Percentiles rank a stretch among this genome's conserved stretches.
Conservation (phyloP, 2,113 vertebrate species). For the Mastomys natalensis region DNA sequence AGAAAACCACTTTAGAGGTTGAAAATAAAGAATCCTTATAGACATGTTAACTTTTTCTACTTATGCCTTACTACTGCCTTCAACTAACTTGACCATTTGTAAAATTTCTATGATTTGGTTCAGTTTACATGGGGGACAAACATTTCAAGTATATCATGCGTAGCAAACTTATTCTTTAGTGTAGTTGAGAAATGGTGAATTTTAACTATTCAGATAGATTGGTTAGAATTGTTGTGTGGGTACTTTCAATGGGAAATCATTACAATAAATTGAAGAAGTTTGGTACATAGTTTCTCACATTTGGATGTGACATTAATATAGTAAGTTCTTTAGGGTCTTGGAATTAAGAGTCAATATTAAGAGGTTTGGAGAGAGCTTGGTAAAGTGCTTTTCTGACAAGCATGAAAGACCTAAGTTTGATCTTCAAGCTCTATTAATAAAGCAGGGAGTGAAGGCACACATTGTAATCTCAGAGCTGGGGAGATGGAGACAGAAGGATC, state of each 20-base stretch:
- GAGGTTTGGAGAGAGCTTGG: neutral
- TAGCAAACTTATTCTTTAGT: neutral
- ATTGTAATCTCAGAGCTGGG: neutral
- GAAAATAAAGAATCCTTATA: slow-evolving; percentile 27
- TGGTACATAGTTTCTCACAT: slow-evolving; percentile 6
- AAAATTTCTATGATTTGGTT: neutral
- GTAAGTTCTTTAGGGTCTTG: neutral
- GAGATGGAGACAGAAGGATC: neutral
- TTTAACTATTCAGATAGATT: neutral
- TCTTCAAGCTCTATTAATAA: neutral
- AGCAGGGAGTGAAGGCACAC: neutral
- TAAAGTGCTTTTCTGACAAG: neutral
- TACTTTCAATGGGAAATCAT: neutral
- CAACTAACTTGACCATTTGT: neutral
- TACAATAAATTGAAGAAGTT: neutral
- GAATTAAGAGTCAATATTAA: slow-evolving; percentile 7
- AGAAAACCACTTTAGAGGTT: neutral
- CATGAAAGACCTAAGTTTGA: neutral
- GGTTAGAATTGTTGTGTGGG: slow-evolving; percentile 2
- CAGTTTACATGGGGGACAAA: neutral
- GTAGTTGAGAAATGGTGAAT: neutral
- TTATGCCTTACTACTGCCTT: neutral
- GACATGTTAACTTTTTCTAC: slow-evolving; percentile 4
- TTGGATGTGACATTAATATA: neutral
- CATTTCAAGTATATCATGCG: neutral